Evolutionary conservation across 2,113 vertebrate species (phyloP).

Genomic region (Eurypyga helias): DNA sequence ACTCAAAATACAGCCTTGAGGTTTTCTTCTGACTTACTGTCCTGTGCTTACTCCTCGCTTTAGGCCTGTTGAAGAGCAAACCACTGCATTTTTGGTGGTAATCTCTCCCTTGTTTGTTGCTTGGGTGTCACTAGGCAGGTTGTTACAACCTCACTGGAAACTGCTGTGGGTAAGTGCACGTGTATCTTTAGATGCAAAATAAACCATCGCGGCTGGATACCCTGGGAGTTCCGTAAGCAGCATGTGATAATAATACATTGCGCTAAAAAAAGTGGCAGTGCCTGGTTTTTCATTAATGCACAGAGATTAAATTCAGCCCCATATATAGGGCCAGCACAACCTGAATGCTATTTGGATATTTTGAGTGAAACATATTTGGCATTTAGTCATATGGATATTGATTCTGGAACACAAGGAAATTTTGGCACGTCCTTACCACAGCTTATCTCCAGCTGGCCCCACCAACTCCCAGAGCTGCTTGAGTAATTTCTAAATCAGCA

Average conservation of each 20-base stretch:
- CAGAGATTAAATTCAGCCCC: neutral
- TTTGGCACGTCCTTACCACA: neutral
- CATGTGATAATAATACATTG: rapidly evolving
- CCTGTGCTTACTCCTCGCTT: rapidly evolving
- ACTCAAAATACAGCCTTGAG: neutral
- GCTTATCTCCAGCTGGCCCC: conserved; percentile 27
- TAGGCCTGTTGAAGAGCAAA: neutral
- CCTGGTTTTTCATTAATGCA: neutral
- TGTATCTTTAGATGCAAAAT: too few relatives aligned
- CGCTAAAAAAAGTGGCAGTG: neutral
- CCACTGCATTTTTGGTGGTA: rapidly evolving
- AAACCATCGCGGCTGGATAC: rapidly evolving
- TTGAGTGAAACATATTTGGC: neutral
- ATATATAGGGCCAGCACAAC: neutral
- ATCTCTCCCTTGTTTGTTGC: neutral
- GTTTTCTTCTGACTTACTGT: neutral
- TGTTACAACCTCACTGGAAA: rapidly evolving
- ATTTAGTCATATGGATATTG: neutral
- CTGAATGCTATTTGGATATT: neutral
- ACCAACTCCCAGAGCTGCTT: neutral
- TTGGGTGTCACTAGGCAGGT: neutral
- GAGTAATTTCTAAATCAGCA: neutral
- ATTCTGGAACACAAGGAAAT: neutral
- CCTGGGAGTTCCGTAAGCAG: neutral
- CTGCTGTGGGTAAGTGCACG: rapidly evolving